phyloP scores from a whole-genome alignment of 2,113 vertebrate genomes.

The Esox niger region DNA sequence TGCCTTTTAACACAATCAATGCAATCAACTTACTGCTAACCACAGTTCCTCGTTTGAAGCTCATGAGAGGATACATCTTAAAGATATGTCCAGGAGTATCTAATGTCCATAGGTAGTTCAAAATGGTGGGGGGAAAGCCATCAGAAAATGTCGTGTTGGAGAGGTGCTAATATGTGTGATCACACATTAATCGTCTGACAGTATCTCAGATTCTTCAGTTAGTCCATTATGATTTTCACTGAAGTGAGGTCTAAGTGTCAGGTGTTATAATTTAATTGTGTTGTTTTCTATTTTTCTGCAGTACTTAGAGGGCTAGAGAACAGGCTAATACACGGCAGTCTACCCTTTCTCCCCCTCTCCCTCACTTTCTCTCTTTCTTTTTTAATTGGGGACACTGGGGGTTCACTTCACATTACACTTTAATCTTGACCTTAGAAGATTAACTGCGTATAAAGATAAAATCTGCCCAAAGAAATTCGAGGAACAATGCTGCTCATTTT shows the following conservation, averaged over 20 bases:
- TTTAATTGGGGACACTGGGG: slow-evolving; percentile 76
- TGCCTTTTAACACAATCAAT: too few species aligned
- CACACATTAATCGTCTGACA: slow-evolving; percentile 72
- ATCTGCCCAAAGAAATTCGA: slow-evolving; percentile 69
- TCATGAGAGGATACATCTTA: slow-evolving; percentile 43
- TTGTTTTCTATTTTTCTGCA: slow-evolving; percentile 75
- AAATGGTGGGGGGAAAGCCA: slow-evolving; percentile 10
- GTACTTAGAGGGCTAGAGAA: slow-evolving; percentile 63
- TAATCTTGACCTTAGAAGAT: slow-evolving; percentile 79
- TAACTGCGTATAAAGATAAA: slow-evolving; percentile 76
- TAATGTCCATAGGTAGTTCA: slow-evolving; percentile 43
- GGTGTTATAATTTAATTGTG: slow-evolving; percentile 83
- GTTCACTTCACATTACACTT: slow-evolving; percentile 76
- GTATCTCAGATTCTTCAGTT: slow-evolving; percentile 70
- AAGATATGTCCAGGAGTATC: slow-evolving; percentile 18
- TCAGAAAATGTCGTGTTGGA: slow-evolving; percentile 53
- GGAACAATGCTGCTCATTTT: slow-evolving; percentile 65
- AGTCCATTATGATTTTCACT: slow-evolving; percentile 76
- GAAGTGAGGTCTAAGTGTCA: slow-evolving; percentile 76
- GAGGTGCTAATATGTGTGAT: slow-evolving; percentile 72
- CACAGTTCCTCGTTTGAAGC: slow-evolving; percentile 15
- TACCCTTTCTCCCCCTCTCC: slow-evolving; percentile 43
- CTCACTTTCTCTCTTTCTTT: slow-evolving; percentile 35
- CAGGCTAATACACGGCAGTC: slow-evolving; percentile 57
- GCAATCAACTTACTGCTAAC: too few species aligned